Evolutionary conservation across 1,140 invertebrate genomes (phyloP).

Genomic region (Drosophila chauvacae): DNA sequence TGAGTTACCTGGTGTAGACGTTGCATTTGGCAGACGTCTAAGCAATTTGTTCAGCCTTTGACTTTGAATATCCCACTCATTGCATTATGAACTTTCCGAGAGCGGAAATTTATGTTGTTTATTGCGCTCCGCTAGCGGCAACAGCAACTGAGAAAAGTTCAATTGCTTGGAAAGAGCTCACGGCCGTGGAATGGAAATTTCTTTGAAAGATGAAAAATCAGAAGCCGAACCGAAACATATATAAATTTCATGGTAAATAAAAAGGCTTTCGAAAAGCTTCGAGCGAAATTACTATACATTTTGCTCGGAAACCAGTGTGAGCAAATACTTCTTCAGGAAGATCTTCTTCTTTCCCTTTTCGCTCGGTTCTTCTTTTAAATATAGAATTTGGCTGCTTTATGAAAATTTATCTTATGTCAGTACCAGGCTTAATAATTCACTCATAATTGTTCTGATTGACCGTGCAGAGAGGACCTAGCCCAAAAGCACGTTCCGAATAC

Average conservation of each 20-base stretch:
- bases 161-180: constrained; percentile 11
- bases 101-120: constrained; percentile 20
- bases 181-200: neutral
- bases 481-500: neutral
- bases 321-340: too few relatives aligned
- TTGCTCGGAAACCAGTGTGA: too few relatives aligned
- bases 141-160: constrained; percentile 12
- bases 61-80: constrained; percentile 8
- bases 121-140: constrained; percentile 2
- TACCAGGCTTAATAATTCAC: too few relatives aligned
- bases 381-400: too few relatives aligned
- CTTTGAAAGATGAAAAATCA: neutral
- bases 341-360: too few relatives aligned
- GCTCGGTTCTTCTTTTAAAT: too few relatives aligned
- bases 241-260: neutral
- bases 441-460: neutral
- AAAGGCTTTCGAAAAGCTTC: too few relatives aligned
- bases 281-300: too few relatives aligned
- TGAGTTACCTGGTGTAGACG: neutral
- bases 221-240: neutral
- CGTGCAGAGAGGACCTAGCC: neutral
- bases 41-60: constrained; percentile 20
- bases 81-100: constrained; percentile 32
- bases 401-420: too few relatives aligned
- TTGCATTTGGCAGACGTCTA: neutral